Evolutionary conservation across 2,888 invertebrate genomes (phyloP).

Genomic region (Ceriagrion tenellum): DNA sequence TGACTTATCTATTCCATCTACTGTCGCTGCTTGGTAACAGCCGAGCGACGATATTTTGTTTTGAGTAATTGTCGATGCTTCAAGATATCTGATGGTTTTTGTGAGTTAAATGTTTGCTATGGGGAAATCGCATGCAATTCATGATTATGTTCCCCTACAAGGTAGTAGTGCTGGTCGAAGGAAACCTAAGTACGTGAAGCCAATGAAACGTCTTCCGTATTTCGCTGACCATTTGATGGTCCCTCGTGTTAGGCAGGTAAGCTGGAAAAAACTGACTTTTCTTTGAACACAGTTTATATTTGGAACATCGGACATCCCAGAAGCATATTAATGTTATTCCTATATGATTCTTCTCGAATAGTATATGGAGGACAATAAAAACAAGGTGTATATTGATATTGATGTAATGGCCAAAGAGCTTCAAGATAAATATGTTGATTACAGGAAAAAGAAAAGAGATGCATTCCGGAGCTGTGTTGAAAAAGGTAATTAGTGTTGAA

Average conservation of each 20-base stretch:
- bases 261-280: constrained; percentile 35
- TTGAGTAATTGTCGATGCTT: constrained; percentile 56
- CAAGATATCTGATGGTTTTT: background rate
- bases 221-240: constrained; percentile 78
- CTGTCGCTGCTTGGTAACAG: constrained; percentile 20
- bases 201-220: constrained; percentile 71
- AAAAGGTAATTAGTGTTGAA: constrained; percentile 77
- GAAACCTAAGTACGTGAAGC: constrained; percentile 55
- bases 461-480: constrained; percentile 90
- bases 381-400: constrained; percentile 90
- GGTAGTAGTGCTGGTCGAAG: constrained; percentile 57
- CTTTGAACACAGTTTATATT: background rate
- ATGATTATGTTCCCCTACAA: constrained; percentile 54
- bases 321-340: background rate
- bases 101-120: constrained; percentile 35
- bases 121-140: constrained; percentile 56
- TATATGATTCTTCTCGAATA: constrained; percentile 76
- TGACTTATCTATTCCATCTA: too few species aligned
- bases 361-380: constrained; percentile 90
- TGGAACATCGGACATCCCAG: background rate
- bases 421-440: constrained; percentile 87
- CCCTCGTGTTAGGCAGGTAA: constrained; percentile 80
- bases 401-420: constrained; percentile 90
- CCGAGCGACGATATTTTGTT: constrained; percentile 43
- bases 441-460: constrained; percentile 88